Evolutionary conservation across 2,888 invertebrate genomes (phyloP).

Genomic region (Drosophila koepferae): DNA sequence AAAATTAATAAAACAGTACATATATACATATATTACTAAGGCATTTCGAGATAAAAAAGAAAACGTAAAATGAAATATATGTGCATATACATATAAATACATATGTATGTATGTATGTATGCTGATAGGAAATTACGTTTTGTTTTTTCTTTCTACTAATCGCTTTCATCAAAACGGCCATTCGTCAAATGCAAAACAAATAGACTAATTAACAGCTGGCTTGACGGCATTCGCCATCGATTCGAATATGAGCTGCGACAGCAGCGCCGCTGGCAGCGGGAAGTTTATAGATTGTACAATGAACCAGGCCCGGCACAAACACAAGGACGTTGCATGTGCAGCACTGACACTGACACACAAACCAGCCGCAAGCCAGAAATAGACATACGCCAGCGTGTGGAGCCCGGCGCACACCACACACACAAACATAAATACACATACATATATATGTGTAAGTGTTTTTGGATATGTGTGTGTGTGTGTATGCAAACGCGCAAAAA

Average conservation of each 20-base stretch:
- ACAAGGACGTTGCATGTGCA: constrained; percentile 69
- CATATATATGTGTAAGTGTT: background rate
- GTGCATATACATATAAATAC: background rate
- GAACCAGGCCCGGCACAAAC: constrained; percentile 47
- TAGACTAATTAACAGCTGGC: constrained; percentile 57
- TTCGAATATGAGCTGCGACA: constrained; percentile 11
- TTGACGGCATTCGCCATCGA: constrained; percentile 28
- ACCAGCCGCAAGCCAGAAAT: constrained; percentile 58
- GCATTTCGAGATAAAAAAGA: background rate
- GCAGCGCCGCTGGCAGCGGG: constrained; percentile 11
- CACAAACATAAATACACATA: background rate
- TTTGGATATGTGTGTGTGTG: background rate
- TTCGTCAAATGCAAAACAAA: constrained; percentile 39
- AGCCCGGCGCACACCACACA: constrained; percentile 30
- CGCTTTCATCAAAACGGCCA: constrained; percentile 16
- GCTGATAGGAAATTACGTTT: constrained; percentile 17
- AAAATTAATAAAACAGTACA: background rate
- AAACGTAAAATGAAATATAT: constrained; percentile 4
- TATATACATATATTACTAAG: background rate
- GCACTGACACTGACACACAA: constrained; percentile 71
- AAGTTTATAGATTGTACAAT: constrained; percentile 48
- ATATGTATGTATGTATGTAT: background rate
- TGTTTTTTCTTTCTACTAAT: constrained; percentile 24
- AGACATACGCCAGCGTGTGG: constrained; percentile 48
- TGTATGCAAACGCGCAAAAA: constrained; percentile 57